A percentile compares a stretch with the other conserved stretches of the same genome.
phyloP scores from a whole-genome alignment of 1,140 invertebrate species.

The Eumeta japonica region DNA sequence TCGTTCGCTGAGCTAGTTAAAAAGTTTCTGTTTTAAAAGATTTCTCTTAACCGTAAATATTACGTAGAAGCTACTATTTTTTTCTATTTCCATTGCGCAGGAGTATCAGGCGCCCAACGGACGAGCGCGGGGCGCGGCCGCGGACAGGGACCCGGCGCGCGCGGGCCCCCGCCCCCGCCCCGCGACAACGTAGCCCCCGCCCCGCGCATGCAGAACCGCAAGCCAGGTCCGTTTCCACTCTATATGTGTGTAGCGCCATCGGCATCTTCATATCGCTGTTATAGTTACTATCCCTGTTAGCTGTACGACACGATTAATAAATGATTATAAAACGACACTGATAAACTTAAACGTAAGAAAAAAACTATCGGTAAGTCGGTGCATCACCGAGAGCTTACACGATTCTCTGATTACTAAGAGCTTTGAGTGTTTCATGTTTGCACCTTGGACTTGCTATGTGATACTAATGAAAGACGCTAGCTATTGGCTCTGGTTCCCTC shows the following conservation, averaged over 20 bases:
- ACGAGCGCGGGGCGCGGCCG: constrained; percentile 35
- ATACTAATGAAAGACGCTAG: constrained; percentile 49
- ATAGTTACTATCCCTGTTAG: constrained; percentile 45
- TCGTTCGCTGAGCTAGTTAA: too few species aligned
- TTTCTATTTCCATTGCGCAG: too few species aligned
- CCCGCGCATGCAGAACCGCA: constrained; percentile 41
- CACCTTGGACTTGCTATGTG: constrained; percentile 60
- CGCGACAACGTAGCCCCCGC: constrained; percentile 61
- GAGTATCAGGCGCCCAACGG: constrained; percentile 16
- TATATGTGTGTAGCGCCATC: constrained; percentile 16
- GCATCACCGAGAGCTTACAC: not conserved
- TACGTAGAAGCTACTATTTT: too few species aligned
- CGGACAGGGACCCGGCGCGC: constrained; percentile 68
- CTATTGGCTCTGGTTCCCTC: constrained; percentile 53
- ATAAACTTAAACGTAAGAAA: constrained; percentile 40
- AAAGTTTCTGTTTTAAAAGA: too few species aligned
- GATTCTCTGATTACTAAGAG: constrained; percentile 47
- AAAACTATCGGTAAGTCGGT: not conserved
- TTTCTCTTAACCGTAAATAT: too few species aligned
- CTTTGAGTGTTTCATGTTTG: constrained; percentile 62
- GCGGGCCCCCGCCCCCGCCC: constrained; percentile 79
- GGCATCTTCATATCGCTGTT: constrained; percentile 39
- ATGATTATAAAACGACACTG: constrained; percentile 18
- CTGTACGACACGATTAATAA: constrained; percentile 5
- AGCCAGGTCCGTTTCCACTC: constrained; percentile 21